These are phyloP conservation scores for Cenopis cana DNA, from an alignment of 2,888 invertebrate species.

Conservation along the genomic window DNA sequence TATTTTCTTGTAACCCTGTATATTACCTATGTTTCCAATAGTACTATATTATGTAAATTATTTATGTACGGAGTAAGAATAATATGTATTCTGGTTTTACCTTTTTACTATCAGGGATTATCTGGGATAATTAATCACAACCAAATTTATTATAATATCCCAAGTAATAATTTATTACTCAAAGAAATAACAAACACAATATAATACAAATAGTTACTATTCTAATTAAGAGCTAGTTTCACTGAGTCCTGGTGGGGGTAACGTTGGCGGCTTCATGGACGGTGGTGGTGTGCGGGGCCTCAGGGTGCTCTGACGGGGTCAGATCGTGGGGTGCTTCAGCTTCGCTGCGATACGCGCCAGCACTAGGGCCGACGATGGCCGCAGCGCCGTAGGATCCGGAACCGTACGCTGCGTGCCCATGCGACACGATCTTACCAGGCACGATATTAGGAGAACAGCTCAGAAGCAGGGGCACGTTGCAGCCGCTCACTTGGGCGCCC, in stretches of 20 bases:
- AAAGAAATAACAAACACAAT: slow-evolving; percentile 33
- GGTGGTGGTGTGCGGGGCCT: slow-evolving; percentile 51
- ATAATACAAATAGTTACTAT: slow-evolving; percentile 1
- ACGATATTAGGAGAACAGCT: slow-evolving; percentile 74
- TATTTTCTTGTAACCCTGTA: no score
- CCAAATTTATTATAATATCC: slow-evolving; percentile 2
- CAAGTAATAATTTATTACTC: slow-evolving; percentile 33
- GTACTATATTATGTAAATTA: no score
- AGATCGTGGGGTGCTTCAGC: slow-evolving; percentile 54
- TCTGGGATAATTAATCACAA: not conserved
- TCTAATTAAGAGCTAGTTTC: slow-evolving; percentile 33
- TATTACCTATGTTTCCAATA: no score
- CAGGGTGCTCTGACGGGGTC: slow-evolving; percentile 52
- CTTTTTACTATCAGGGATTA: not conserved
- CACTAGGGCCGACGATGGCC: slow-evolving; percentile 29
- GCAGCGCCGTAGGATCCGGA: slow-evolving; percentile 37
- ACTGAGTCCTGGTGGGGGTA: slow-evolving; percentile 33
- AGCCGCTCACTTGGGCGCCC: slow-evolving; percentile 65
- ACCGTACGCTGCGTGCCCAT: slow-evolving; percentile 46
- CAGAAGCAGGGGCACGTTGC: slow-evolving; percentile 71
- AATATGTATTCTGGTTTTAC: no score
- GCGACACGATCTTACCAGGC: slow-evolving; percentile 61
- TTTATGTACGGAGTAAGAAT: no score
- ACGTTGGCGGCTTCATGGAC: slow-evolving; percentile 36
- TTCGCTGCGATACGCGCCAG: slow-evolving; percentile 60